These are phyloP conservation scores for Tryphoninae sp. DNA, from an alignment of 2,888 invertebrate genomes.

Conservation along the genomic window DNA sequence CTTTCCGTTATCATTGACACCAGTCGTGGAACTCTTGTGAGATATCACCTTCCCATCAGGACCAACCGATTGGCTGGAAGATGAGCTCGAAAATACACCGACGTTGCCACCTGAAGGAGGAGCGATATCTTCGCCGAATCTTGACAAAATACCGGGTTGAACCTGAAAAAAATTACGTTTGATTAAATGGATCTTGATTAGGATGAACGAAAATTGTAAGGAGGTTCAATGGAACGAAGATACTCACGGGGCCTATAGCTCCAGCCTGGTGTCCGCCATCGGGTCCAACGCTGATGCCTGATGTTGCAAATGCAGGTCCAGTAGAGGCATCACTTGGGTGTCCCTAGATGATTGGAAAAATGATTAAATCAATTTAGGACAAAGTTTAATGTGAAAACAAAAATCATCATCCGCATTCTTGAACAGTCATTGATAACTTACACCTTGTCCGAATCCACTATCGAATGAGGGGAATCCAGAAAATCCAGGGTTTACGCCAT, in stretches of 20 bases:
- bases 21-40: conserved; percentile 85
- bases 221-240: not conserved
- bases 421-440: conserved; percentile 11
- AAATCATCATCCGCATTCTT: not conserved
- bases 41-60: conserved; percentile 84
- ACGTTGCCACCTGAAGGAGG: conserved; percentile 77
- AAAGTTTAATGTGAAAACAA: not conserved
- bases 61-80: conserved; percentile 83
- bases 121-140: conserved; percentile 73
- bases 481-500: conserved; percentile 14
- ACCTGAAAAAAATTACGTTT: conserved; percentile 65
- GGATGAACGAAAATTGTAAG: not conserved
- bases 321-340: conserved; percentile 2
- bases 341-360: too few relatives aligned
- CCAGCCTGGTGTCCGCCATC: conserved; percentile 72
- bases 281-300: conserved; percentile 71
- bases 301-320: conserved; percentile 63
- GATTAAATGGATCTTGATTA: not conserved
- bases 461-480: conserved; percentile 1
- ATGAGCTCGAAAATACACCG: conserved; percentile 86
- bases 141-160: conserved; percentile 73
- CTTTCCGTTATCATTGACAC: conserved; percentile 89
- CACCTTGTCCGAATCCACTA: conserved; percentile 6
- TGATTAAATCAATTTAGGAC: not conserved
- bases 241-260: conserved; percentile 73